Conservation (phyloP, 2,888 invertebrate species). For the Troides oblongomaculatus region DNA sequence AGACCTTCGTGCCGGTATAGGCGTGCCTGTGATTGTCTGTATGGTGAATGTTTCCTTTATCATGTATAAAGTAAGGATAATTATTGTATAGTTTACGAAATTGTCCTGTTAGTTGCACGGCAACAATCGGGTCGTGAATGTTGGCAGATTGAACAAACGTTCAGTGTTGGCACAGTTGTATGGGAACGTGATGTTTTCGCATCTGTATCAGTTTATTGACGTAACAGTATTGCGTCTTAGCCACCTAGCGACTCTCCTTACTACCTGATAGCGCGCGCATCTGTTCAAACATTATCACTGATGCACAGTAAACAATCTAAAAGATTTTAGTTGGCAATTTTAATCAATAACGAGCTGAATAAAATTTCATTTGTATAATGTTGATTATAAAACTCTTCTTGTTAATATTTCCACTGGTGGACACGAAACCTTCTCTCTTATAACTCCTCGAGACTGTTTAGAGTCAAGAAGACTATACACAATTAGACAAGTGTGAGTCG, state of each 20-base stretch:
- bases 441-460: no score
- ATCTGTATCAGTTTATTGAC: slow-evolving; percentile 3
- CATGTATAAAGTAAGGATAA: neutral
- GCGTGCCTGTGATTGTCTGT: neutral
- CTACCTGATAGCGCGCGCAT: neutral
- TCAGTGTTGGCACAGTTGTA: slow-evolving; percentile 7
- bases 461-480: no score
- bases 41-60: neutral
- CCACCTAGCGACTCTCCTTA: neutral
- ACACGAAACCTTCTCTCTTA: no score
- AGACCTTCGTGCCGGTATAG: neutral
- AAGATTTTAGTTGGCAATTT: no score
- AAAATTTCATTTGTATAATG: no score
- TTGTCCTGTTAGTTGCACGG: neutral
- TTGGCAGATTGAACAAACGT: slow-evolving; percentile 4
- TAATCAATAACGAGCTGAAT: no score
- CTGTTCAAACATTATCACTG: slow-evolving; percentile 1
- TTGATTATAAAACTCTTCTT: no score
- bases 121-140: slow-evolving; percentile 9
- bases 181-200: slow-evolving; percentile 16
- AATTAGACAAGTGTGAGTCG: no score
- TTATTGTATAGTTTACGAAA: neutral
- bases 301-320: no score
- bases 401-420: no score
- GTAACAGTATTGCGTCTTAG: slow-evolving; percentile 6